Percentiles rank a stretch among this genome's conserved stretches.
Conservation (phyloP, 2,113 vertebrate genomes). For the Xiphias gladius region DNA sequence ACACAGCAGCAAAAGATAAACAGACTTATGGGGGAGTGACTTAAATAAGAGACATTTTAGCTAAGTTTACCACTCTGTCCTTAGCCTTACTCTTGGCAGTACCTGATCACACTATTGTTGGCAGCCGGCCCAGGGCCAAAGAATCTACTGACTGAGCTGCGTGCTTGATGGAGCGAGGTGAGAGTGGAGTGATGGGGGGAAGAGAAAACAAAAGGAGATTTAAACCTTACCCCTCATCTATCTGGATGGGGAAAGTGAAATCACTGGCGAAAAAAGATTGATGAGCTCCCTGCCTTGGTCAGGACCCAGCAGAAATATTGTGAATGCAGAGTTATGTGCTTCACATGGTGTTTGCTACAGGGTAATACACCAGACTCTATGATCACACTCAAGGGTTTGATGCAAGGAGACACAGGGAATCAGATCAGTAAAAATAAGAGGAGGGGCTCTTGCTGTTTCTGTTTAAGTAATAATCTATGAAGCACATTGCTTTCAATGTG, state of each 20-base stretch:
- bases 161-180: constrained; percentile 58
- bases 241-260: constrained; percentile 56
- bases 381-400: constrained; percentile 51
- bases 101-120: constrained; percentile 57
- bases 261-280: constrained; percentile 52
- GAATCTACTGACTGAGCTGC: constrained; percentile 61
- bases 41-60: constrained; percentile 34
- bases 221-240: constrained; percentile 55
- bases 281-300: constrained; percentile 54
- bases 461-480: constrained; percentile 36
- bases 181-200: constrained; percentile 23
- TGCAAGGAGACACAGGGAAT: constrained; percentile 34
- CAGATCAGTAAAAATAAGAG: constrained; percentile 33
- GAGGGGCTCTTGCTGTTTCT: constrained; percentile 12
- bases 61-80: constrained; percentile 35
- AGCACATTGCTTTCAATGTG: not conserved
- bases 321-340: constrained; percentile 62
- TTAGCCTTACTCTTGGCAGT: constrained; percentile 41
- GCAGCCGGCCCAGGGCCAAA: constrained; percentile 45
- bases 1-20: constrained; percentile 12
- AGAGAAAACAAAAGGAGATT: constrained; percentile 51
- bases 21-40: constrained; percentile 14
- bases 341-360: constrained; percentile 35
- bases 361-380: constrained; percentile 38
- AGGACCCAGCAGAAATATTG: constrained; percentile 42